phyloP scores from a whole-genome alignment of 2,888 invertebrate genomes.

The Acronicta psi region DNA sequence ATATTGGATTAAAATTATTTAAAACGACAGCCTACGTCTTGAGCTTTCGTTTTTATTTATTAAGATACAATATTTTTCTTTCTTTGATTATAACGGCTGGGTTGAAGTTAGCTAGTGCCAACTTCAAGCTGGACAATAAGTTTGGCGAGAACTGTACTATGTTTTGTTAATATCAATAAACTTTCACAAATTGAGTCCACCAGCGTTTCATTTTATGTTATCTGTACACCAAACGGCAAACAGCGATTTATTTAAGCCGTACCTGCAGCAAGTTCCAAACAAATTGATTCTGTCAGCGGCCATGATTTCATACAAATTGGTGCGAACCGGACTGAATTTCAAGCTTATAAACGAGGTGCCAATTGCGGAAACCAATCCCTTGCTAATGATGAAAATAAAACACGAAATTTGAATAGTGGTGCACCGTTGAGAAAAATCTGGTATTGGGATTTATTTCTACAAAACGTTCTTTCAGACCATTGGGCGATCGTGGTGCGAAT shows the following conservation, averaged over 20 bases:
- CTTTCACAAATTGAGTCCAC: conserved; percentile 13
- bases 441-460: conserved; percentile 19
- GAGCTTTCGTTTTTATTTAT: too few relatives aligned
- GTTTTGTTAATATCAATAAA: conserved; percentile 4
- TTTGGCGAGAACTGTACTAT: too few relatives aligned
- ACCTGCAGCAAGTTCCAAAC: conserved; percentile 47
- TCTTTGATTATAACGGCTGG: too few relatives aligned
- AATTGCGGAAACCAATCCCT: conserved; percentile 48
- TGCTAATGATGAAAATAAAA: conserved; percentile 59
- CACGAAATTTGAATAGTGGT: conserved; percentile 41
- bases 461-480: conserved; percentile 18
- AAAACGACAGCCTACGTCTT: too few relatives aligned
- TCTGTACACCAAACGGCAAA: conserved; percentile 34
- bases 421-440: conserved; percentile 11
- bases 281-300: conserved; percentile 49
- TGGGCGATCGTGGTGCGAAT: conserved; percentile 12
- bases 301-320: conserved; percentile 44
- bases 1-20: too few relatives aligned
- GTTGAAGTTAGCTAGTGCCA: too few relatives aligned
- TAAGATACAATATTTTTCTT: too few relatives aligned
- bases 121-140: too few relatives aligned
- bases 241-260: conserved; percentile 36
- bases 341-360: conserved; percentile 57
- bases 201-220: conserved; percentile 18
- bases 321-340: conserved; percentile 39